Base-by-base conservation (phyloP, 2,113 vertebrate genomes). In the Dicentrarchus labrax region DNA sequence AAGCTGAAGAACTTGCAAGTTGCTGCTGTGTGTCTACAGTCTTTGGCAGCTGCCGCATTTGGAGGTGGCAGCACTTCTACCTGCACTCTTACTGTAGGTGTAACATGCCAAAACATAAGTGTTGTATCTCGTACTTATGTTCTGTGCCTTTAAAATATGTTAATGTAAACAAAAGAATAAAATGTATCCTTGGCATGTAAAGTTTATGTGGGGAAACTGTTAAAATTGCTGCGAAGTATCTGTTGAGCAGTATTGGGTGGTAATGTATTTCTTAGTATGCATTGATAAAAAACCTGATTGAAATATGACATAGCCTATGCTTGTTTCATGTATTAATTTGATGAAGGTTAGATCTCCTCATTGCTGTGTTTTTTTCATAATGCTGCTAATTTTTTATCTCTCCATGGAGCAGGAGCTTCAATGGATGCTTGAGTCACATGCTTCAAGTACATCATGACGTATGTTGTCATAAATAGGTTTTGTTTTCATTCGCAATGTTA, bases 21-120 rank as follows among this genome's bases (percentile, higher is more conserved):
- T 60, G 15, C 53, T 41, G 66, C 6, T 17, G 4, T 48, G 39
- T 47, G 0, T 80, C 62, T 36, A 10, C 21, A 41, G 48, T 61
- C 41, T 56, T 17, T 56, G 64, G 45, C 53, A 74, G 68, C 9
- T 47, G 19, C 21, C 30, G 41, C 38, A 62, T 73, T 62, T 54
- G 68, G 45, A 60, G 24, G 47, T 43, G 57, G n/a, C n/a, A 50
- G n/a, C n/a, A 50, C 8, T 39, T 41, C 45, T 71, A 22, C 74
- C 24, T 66, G 51, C 41, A 24, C 57, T 47, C 15, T 50, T 4
- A 41, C 24, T 48, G 51, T 74, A 60, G 53, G 47, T 45, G 47
- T 51, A 36, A 10, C 36, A 72, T 45, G 68, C 47, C 56, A 74
- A 57, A 64, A 39, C 54, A 56, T 39, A 30, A 17, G 39, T 21